Percentiles rank a stretch among this genome's conserved stretches.
phyloP scores from a whole-genome alignment of 2,113 vertebrate genomes.

The Eptatretus burgeri region DNA sequence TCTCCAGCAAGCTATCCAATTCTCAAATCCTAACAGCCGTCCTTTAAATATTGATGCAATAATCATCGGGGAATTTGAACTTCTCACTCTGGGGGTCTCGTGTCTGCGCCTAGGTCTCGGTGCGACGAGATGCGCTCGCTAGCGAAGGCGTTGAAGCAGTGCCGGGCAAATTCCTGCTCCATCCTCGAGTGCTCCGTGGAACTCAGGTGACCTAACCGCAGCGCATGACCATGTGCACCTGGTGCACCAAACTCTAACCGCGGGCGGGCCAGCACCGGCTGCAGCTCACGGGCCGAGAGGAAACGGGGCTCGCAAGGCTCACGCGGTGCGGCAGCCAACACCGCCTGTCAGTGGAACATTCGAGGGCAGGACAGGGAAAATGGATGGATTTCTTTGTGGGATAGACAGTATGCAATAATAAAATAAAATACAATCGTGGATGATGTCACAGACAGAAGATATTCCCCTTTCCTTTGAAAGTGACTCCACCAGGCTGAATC shows the following conservation, averaged over 20 bases:
- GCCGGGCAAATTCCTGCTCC: constrained; percentile 40
- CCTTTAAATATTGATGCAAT: too few species aligned
- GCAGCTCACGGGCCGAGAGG: constrained; percentile 43
- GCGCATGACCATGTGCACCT: constrained; percentile 34
- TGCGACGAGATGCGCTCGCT: constrained; percentile 73
- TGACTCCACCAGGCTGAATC: too few species aligned
- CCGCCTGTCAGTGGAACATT: too few species aligned
- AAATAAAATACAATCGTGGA: too few species aligned
- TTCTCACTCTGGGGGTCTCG: constrained; percentile 57
- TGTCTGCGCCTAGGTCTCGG: constrained; percentile 56
- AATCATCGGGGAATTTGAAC: neutral
- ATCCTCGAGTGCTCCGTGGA: constrained; percentile 42
- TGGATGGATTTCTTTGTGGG: too few species aligned
- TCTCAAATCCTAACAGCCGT: too few species aligned
- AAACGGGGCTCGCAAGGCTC: constrained; percentile 24
- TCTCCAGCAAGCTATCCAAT: too few species aligned
- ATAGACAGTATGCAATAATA: too few species aligned
- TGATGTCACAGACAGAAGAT: too few species aligned
- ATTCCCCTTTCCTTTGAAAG: too few species aligned
- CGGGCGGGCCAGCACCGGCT: constrained; percentile 34
- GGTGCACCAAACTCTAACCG: constrained; percentile 29
- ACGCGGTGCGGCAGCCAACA: neutral
- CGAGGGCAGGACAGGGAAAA: too few species aligned
- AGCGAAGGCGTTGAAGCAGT: constrained; percentile 87
- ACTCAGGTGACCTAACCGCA: constrained; percentile 26